These are phyloP conservation scores for Heliconius hortense DNA, from an alignment of 2,888 invertebrate species.

Conservation along the genomic window DNA sequence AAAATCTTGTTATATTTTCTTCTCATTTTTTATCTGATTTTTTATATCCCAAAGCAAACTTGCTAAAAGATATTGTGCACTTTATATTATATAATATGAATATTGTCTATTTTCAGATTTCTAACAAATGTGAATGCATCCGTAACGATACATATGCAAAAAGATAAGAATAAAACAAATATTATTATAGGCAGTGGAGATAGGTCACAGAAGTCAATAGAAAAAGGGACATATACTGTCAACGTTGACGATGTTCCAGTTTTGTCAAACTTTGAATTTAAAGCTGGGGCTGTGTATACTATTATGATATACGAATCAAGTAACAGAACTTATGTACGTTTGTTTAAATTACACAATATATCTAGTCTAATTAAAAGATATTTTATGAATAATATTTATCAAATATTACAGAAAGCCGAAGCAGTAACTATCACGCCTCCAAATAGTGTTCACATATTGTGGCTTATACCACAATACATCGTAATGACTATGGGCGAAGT, in stretches of 20 bases:
- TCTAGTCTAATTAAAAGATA: too few species aligned
- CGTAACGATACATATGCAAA: constrained; percentile 54
- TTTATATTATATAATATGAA: background rate
- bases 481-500: constrained; percentile 96
- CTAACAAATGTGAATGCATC: constrained; percentile 58
- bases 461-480: constrained; percentile 95
- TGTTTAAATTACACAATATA: background rate
- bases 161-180: constrained; percentile 56
- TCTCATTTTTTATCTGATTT: background rate
- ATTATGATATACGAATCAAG: constrained; percentile 70
- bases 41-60: background rate
- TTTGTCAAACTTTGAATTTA: constrained; percentile 60
- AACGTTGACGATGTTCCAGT: constrained; percentile 57
- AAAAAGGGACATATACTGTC: constrained; percentile 66
- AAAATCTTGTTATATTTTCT: background rate
- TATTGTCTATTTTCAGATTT: constrained; percentile 58
- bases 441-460: constrained; percentile 90
- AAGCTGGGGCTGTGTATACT: constrained; percentile 86
- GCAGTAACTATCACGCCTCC: constrained; percentile 82
- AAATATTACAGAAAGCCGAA: constrained; percentile 55
- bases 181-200: constrained; percentile 54
- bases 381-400: background rate
- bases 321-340: constrained; percentile 61
- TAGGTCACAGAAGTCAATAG: constrained; percentile 52
- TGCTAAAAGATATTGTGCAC: background rate